phyloP scores from a whole-genome alignment of 2,113 vertebrate genomes.

The Cranoglanis bouderius region DNA sequence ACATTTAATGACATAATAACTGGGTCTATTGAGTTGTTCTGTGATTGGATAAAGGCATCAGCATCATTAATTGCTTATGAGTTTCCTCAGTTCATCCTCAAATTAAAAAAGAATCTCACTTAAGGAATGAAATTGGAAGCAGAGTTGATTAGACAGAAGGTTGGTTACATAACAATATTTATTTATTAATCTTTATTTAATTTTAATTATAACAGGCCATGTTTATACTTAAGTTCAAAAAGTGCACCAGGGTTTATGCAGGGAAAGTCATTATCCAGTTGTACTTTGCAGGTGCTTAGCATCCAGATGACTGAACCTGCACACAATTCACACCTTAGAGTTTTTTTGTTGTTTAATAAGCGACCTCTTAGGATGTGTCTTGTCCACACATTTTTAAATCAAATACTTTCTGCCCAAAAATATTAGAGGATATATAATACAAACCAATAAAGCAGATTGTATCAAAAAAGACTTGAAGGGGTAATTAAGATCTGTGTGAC shows the following conservation, averaged over 20 bases:
- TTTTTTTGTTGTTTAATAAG: too few relatives aligned
- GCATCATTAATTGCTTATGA: background rate
- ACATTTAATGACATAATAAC: background rate
- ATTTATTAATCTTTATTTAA: background rate
- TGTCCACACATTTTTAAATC: background rate
- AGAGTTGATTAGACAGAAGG: background rate
- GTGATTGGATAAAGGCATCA: background rate
- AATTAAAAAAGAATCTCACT: background rate
- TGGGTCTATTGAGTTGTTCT: background rate
- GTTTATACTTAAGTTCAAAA: too few relatives aligned
- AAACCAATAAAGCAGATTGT: background rate
- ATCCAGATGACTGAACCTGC: too few relatives aligned
- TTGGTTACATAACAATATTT: background rate
- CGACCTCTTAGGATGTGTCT: background rate
- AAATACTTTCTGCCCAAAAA: background rate
- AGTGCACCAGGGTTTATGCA: too few relatives aligned
- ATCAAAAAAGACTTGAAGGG: background rate
- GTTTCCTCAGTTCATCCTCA: background rate
- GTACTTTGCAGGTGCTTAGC: too few relatives aligned
- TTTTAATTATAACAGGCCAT: too few relatives aligned
- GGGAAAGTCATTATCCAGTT: too few relatives aligned
- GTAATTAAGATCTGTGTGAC: background rate
- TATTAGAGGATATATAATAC: background rate
- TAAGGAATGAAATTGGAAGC: background rate
- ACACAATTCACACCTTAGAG: too few relatives aligned